Evolutionary conservation across 2,888 invertebrate genomes (phyloP), one percentile per base, ranked within the genome.

Genomic region (Andrena flavipes): DNA sequence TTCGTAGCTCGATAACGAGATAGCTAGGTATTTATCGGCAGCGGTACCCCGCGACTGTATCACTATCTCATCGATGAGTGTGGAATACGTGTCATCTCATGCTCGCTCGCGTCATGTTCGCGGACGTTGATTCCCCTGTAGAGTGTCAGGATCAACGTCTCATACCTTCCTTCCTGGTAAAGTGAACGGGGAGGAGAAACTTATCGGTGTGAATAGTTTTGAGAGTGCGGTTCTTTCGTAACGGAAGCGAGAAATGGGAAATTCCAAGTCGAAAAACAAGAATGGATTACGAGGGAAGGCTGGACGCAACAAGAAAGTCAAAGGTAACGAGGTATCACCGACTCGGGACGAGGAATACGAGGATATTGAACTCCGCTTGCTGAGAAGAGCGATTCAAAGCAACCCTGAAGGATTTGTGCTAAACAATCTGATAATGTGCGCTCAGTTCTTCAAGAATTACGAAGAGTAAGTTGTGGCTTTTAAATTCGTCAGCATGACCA

Each of bases 401-500:
- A 95, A 96, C 87, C 95, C 96, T 6, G 96, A 97, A 89, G 95
- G 95, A 3, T 98, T 98, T 92, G 94, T 97, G 10, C 93, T 97
- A 13, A 97, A 98, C 92, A 97, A 97, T 92, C 95, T 97, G 76
- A 94, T 97, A 73, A 95, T 97, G 92, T 96, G 96, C 16, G 95
- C 97, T 29, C 97, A 97, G 94, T 97, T 98, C 94, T 97, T 97
- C 90, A 96, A 96, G 85, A 96, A 97, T 92, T 97, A 96, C 91
- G 96, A 97, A 92, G 95, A 96, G 97, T 97, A 93, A 95, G 95
- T 59, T 35, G 42, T 42, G 16, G 42, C 42, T 16, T 16, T 16
- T 42, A 42, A 42, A 16, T 42, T 5, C 0, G 42, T 16, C 16
- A 42, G 42, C 23, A 4, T 56, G 23, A 26, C 56, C 23, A 56